Evolutionary conservation across 2,113 vertebrate genomes (phyloP).

Genomic region (Erythrocebus patas): DNA sequence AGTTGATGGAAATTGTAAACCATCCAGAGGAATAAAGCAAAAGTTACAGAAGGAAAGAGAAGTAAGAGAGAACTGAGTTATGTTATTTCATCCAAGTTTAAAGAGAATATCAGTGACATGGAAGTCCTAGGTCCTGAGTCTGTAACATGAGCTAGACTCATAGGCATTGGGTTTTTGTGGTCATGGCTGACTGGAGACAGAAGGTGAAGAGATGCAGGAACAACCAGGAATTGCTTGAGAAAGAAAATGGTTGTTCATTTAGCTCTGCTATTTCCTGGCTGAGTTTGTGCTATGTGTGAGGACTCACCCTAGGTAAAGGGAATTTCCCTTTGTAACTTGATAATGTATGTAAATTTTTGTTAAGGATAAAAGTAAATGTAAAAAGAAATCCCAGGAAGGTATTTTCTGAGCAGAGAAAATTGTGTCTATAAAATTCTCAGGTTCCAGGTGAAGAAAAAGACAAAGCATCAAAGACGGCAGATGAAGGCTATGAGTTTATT

Average conservation of each 20-base stretch:
- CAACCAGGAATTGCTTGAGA: neutral
- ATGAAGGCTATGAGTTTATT: neutral
- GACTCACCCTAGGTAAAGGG: neutral
- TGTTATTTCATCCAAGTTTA: neutral
- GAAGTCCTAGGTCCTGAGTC: neutral
- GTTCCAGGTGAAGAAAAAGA: neutral
- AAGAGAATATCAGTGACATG: neutral
- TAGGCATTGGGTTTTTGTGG: neutral
- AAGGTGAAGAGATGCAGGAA: neutral
- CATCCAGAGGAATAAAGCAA: neutral
- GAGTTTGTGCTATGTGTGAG: neutral
- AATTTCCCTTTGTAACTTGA: neutral
- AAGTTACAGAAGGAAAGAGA: neutral
- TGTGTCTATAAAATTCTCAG: neutral
- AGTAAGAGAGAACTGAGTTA: neutral
- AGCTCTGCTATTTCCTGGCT: neutral
- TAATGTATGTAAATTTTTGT: neutral
- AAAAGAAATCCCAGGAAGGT: neutral
- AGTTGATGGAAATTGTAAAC: neutral
- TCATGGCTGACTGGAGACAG: neutral
- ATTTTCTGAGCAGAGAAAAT: neutral
- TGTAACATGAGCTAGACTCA: neutral
- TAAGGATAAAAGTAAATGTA: neutral
- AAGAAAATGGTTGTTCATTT: neutral
- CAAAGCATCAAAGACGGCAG: neutral